A percentile compares a stretch with the other conserved stretches of the same genome.
Evolutionary conservation across 1,140 invertebrate genomes (phyloP).

Genomic region (Pissodes strobi): DNA sequence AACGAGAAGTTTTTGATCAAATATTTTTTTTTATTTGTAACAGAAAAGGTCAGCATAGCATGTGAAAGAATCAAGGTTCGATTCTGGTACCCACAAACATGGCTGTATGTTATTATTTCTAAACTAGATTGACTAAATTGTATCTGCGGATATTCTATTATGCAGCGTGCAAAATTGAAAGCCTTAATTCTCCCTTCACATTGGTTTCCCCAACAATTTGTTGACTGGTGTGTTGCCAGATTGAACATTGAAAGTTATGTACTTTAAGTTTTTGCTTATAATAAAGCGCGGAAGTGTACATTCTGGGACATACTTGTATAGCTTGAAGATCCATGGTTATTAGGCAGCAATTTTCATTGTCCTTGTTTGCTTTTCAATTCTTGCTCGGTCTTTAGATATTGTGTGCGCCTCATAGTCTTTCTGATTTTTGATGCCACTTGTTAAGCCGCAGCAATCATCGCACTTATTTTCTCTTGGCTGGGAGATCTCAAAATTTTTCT

Average conservation of each 20-base stretch:
- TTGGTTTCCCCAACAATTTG: background rate
- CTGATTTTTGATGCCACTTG: background rate
- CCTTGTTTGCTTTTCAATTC: background rate
- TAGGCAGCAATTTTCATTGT: background rate
- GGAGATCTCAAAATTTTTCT: background rate
- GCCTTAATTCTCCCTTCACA: background rate
- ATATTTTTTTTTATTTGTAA: constrained; percentile 42
- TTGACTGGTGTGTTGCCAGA: background rate
- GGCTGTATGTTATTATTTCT: background rate
- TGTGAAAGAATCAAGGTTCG: constrained; percentile 50
- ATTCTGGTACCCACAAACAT: constrained; percentile 46
- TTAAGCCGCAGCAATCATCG: background rate
- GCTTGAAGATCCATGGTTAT: background rate
- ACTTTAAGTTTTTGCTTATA: too few species aligned
- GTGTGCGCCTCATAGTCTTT: background rate
- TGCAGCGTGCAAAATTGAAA: background rate
- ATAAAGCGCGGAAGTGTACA: too few species aligned
- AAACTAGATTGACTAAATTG: background rate
- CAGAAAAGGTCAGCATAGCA: constrained; percentile 46
- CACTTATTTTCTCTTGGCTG: background rate
- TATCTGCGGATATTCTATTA: background rate
- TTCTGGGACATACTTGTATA: background rate
- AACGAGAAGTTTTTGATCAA: constrained; percentile 55
- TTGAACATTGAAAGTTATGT: too few species aligned
- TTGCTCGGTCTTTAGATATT: background rate